These are phyloP conservation scores for Sebastes umbrosus DNA, from an alignment of 2,797 vertebrate genomes.

Conservation along the genomic window DNA sequence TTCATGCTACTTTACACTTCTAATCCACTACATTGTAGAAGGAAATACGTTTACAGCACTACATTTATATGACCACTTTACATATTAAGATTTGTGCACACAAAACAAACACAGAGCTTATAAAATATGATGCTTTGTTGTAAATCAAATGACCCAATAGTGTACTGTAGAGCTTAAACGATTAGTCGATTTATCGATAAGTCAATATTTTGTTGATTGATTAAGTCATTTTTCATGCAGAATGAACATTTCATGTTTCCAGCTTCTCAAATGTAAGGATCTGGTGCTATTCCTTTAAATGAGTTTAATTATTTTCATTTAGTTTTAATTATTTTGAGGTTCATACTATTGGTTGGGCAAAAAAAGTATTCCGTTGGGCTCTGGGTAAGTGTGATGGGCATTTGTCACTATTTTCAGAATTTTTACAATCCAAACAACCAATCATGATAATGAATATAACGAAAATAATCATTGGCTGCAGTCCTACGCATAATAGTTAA, in stretches of 20 bases:
- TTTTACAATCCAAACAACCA: neutral
- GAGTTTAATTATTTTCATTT: neutral
- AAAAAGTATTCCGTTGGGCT: neutral
- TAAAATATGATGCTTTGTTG: neutral
- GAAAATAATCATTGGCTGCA: neutral
- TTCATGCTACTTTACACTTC: neutral
- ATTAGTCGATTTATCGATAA: neutral
- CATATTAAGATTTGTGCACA: no score
- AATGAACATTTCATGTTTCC: neutral
- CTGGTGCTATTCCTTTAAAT: neutral
- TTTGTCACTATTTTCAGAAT: neutral
- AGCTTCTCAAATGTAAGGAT: neutral
- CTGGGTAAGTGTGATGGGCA: neutral
- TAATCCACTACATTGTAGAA: no score
- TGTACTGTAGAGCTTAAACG: fast-evolving
- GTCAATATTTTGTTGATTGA: no score
- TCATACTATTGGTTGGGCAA: no score
- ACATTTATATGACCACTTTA: neutral
- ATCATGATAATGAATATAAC: neutral
- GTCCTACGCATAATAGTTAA: neutral
- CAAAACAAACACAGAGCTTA: neutral
- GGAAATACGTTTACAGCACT: neutral
- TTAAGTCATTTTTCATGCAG: neutral
- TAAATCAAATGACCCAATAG: neutral
- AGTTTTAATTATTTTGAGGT: no score